Evolutionary conservation across 2,888 invertebrate genomes (phyloP), one percentile per base, ranked within the genome.

Genomic region (Eristalis intricaria): DNA sequence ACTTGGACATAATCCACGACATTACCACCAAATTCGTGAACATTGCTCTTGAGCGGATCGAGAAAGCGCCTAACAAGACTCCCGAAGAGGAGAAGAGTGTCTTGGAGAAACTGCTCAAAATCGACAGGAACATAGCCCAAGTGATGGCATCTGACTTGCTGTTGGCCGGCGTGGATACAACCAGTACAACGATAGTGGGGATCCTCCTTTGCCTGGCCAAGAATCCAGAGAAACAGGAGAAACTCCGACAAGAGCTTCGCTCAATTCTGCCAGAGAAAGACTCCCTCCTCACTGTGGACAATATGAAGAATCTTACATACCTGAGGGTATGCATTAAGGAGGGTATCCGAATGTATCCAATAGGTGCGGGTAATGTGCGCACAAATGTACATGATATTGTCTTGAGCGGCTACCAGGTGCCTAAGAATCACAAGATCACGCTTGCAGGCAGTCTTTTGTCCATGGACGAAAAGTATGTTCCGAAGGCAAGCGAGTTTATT

Each of bases 251-350:
- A 63, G 96, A 96, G 91, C 90, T 95, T 4, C 87, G 91, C 0
- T 90, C 90, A 0, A 91, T 93, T n/a, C 88, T 95, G 35, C 92
- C 93, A 0, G 81, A 90, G 3, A 92, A 91, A 61, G 89, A 91
- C 56, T 90, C 92, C 2, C 90, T 90, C 22, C 89, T 94, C 15
- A 94, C 93, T 0, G 89, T 92, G 1, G 90, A 92, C 11, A 90
- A 93, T 86, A 90, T 94, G 40, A 91, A 92, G 15, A 90, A 93
- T 69, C 92, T 94, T 79, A 93, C 94, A 0, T 96, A 95, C 90
- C 90, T 96, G 10, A 95, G 94, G 88, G 96, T 96, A 0, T 96
- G 96, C 90, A 94, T 96, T 56, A 96, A 96, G 90, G 96, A 96
- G 91, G 94, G 95, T 0, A 91, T 96, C 81, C 93, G 96, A 89